Evolutionary conservation across 1,140 invertebrate genomes (phyloP).

Genomic region (Sycophaga agraensis): DNA sequence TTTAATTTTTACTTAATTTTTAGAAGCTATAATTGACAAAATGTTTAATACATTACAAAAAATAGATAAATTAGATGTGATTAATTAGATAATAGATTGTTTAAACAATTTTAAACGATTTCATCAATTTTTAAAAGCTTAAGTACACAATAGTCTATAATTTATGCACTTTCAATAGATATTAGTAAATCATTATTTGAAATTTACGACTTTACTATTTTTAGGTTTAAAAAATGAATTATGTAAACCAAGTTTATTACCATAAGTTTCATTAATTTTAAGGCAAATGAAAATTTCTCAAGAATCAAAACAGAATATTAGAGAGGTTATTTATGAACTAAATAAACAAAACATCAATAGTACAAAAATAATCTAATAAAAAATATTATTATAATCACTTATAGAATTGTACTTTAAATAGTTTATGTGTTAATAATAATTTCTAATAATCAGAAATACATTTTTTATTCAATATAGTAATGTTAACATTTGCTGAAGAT

Average conservation of each 20-base stretch:
- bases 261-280: slow-evolving; percentile 42
- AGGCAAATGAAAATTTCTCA: slow-evolving; percentile 28
- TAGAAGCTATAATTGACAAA: slow-evolving; percentile 42
- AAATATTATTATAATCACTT: background rate
- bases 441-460: background rate
- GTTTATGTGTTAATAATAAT: slow-evolving; percentile 2
- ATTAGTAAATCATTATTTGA: too few species aligned
- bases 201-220: background rate
- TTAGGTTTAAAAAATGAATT: slow-evolving; percentile 31
- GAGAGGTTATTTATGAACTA: background rate
- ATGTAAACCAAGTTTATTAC: slow-evolving; percentile 32
- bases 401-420: too few species aligned
- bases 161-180: too few species aligned
- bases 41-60: slow-evolving; percentile 37
- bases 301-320: slow-evolving; percentile 10
- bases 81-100: slow-evolving; percentile 38
- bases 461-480: slow-evolving; percentile 34
- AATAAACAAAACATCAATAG: slow-evolving; percentile 16
- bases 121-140: background rate
- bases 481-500: slow-evolving; percentile 46
- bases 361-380: background rate
- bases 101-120: slow-evolving; percentile 36
- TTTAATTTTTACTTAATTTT: slow-evolving; percentile 40
- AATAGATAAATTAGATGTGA: slow-evolving; percentile 42
- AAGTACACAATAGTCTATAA: slow-evolving; percentile 8